Evolutionary conservation across 2,888 invertebrate genomes (phyloP).

Genomic region (Diaperis boleti): DNA sequence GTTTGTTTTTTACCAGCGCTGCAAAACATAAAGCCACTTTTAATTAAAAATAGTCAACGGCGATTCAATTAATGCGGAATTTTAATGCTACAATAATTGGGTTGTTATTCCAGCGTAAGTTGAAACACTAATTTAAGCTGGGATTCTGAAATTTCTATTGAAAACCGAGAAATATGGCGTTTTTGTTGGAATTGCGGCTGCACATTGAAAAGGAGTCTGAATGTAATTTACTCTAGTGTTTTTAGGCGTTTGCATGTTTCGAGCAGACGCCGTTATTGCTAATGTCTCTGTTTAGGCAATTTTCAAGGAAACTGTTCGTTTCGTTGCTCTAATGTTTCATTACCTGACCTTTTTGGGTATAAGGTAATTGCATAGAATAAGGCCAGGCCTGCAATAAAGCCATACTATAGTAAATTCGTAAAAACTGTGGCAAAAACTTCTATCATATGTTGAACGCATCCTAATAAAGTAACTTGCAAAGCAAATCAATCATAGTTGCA

Average conservation of each 20-base stretch:
- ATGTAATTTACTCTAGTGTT: conserved; percentile 41
- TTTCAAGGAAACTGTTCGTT: conserved; percentile 22
- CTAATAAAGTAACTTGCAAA: no score
- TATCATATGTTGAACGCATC: no score
- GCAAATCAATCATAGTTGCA: no score
- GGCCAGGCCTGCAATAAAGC: no score
- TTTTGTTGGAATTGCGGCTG: conserved; percentile 21
- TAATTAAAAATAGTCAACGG: no score
- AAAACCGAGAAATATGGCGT: conserved; percentile 13
- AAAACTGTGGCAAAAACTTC: no score
- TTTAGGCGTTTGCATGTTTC: conserved; percentile 40
- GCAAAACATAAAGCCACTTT: no score
- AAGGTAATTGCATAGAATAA: no score
- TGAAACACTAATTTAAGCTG: neutral
- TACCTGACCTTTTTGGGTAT: conserved; percentile 8
- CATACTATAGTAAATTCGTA: no score
- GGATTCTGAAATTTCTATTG: neutral
- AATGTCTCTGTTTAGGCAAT: conserved; percentile 44
- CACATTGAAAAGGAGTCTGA: conserved; percentile 24
- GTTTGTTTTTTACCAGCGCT: no score
- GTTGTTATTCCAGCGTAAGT: neutral
- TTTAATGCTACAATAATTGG: no score
- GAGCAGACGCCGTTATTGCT: conserved; percentile 46
- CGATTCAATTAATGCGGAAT: no score
- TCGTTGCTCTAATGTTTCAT: conserved; percentile 19